Percentiles rank a stretch among this genome's conserved stretches.
Conservation (phyloP, 2,797 vertebrate genomes). For the Odontamblyopus rebecca region DNA sequence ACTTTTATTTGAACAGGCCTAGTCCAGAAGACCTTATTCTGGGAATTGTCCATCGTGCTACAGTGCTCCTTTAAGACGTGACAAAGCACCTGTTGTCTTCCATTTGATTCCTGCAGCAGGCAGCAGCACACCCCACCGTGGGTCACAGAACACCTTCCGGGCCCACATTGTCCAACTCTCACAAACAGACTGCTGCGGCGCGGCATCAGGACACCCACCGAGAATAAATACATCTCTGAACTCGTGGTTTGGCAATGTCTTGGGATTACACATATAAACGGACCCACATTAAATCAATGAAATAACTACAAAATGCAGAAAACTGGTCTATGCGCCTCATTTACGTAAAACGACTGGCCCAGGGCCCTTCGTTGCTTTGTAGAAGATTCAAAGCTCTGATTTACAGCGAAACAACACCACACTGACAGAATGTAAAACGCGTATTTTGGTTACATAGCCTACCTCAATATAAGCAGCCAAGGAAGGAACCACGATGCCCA, state of each 20-base stretch:
- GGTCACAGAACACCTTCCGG: constrained; percentile 44
- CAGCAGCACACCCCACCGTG: constrained; percentile 57
- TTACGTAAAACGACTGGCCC: neutral
- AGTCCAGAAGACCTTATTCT: neutral
- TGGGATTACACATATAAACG: too few species aligned
- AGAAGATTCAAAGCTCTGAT: neutral
- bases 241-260: neutral
- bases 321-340: neutral
- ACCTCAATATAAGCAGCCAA: constrained; percentile 92
- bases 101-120: constrained; percentile 70
- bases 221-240: neutral
- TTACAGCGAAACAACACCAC: neutral
- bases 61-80: constrained; percentile 40
- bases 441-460: constrained; percentile 30
- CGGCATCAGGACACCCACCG: neutral
- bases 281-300: neutral
- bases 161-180: constrained; percentile 33
- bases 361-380: neutral
- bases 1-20: neutral
- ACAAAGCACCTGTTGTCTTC: constrained; percentile 63
- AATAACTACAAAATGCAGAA: neutral
- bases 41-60: constrained; percentile 10
- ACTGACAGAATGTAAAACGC: neutral
- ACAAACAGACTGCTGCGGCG: constrained; percentile 30
- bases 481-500: constrained; percentile 81